phyloP scores from a whole-genome alignment of 2,797 vertebrate species.

The Mormyrus proboscirostris region DNA sequence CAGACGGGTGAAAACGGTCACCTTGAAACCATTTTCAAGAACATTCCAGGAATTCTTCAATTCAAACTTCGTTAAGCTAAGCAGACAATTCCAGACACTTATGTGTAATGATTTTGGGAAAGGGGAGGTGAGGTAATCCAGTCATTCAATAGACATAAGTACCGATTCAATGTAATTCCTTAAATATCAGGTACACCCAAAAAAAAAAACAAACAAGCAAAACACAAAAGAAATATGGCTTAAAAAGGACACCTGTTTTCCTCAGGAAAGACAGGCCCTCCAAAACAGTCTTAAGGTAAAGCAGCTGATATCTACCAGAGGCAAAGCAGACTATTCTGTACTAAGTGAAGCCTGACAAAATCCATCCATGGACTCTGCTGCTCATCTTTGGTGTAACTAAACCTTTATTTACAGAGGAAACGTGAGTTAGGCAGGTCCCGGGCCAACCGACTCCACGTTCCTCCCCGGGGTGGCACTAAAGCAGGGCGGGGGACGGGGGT shows the following conservation, averaged over 20 bases:
- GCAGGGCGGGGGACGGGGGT: background rate
- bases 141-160: background rate
- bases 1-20: background rate
- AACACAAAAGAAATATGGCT: background rate
- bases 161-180: background rate
- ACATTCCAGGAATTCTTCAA: background rate
- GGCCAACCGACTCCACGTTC: background rate
- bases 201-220: background rate
- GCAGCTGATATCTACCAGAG: background rate
- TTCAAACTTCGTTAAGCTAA: background rate
- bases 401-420: constrained; percentile 9
- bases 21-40: background rate
- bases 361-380: background rate
- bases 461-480: background rate
- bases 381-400: constrained; percentile 11
- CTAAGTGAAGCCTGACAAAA: background rate
- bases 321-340: background rate
- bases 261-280: background rate
- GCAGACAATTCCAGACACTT: background rate
- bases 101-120: background rate
- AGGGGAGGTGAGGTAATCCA: background rate
- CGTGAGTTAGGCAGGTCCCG: background rate
- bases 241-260: constrained; percentile 10
- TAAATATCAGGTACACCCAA: background rate
- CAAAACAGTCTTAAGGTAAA: constrained; percentile 8